phyloP scores from a whole-genome alignment of 2,888 invertebrate genomes.

The Drosophila colorata region DNA sequence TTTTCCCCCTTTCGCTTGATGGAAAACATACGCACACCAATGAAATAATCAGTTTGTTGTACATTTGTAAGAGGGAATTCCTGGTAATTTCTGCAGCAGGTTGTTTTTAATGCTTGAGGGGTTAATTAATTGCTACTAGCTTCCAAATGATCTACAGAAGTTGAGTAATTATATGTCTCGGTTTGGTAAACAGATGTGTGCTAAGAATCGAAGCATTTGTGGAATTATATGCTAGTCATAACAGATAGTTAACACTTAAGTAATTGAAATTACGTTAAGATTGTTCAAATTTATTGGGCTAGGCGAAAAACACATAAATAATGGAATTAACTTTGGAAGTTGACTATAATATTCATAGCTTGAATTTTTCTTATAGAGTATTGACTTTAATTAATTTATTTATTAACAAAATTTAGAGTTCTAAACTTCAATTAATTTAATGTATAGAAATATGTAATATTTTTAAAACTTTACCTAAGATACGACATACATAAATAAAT shows the following conservation, averaged over 20 bases:
- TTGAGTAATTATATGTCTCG: neutral
- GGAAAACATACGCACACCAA: slow-evolving; percentile 13
- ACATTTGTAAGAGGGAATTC: slow-evolving; percentile 27
- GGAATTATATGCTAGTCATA: neutral
- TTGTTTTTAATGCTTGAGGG: slow-evolving; percentile 10
- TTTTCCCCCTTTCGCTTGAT: slow-evolving; percentile 22
- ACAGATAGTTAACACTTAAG: neutral
- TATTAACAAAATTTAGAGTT: no score
- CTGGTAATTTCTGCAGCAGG: slow-evolving; percentile 1
- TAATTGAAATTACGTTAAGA: neutral
- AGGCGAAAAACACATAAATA: no score
- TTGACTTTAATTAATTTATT: no score
- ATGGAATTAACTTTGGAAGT: no score
- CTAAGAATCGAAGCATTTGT: neutral
- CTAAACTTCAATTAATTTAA: no score
- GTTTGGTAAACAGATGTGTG: neutral
- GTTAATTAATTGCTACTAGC: slow-evolving; percentile 19
- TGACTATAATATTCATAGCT: no score
- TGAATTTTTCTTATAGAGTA: no score
- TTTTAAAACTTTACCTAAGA: no score
- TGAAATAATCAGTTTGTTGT: slow-evolving; percentile 41
- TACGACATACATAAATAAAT: no score
- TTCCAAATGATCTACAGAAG: neutral
- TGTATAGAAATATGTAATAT: no score
- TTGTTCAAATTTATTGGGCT: neutral